phyloP scores from a whole-genome alignment of 2,797 vertebrate species.

The Sebastolobus altivelis region DNA sequence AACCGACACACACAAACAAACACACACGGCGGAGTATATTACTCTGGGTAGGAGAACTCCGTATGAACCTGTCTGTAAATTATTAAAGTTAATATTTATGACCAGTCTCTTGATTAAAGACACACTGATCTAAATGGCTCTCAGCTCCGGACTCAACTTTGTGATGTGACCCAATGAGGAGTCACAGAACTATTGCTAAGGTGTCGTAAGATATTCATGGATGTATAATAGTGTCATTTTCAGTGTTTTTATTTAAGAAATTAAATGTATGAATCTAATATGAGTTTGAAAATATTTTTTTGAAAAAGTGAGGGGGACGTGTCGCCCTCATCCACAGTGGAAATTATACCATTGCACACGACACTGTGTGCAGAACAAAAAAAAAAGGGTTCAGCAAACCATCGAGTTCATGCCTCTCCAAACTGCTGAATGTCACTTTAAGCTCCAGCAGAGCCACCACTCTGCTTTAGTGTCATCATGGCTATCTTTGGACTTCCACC shows the following conservation, averaged over 20 bases:
- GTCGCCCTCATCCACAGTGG: too few species aligned
- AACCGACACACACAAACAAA: slow-evolving; percentile 33
- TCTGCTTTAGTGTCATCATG: slow-evolving; percentile 57
- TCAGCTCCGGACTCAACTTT: not conserved
- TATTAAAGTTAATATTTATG: slow-evolving; percentile 70
- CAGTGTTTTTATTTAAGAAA: not conserved
- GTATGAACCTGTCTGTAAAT: slow-evolving; percentile 66
- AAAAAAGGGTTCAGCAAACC: not conserved
- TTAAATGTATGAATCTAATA: not conserved
- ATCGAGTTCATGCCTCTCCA: slow-evolving; percentile 30
- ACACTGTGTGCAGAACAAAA: slow-evolving; percentile 2
- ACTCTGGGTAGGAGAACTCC: slow-evolving; percentile 59
- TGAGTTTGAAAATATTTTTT: not conserved
- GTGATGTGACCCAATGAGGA: not conserved
- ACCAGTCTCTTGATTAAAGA: slow-evolving; percentile 61
- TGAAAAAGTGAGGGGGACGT: too few species aligned
- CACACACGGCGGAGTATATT: slow-evolving; percentile 7
- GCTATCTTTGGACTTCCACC: slow-evolving; percentile 74
- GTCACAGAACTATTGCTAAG: not conserved
- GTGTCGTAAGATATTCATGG: not conserved
- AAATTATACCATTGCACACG: not conserved
- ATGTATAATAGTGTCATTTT: not conserved
- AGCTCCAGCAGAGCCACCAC: slow-evolving; percentile 60
- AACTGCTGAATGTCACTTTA: slow-evolving; percentile 60
- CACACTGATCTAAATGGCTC: slow-evolving; percentile 25